Conservation (phyloP, 1,140 invertebrate genomes). For the Drosophila auraria region DNA sequence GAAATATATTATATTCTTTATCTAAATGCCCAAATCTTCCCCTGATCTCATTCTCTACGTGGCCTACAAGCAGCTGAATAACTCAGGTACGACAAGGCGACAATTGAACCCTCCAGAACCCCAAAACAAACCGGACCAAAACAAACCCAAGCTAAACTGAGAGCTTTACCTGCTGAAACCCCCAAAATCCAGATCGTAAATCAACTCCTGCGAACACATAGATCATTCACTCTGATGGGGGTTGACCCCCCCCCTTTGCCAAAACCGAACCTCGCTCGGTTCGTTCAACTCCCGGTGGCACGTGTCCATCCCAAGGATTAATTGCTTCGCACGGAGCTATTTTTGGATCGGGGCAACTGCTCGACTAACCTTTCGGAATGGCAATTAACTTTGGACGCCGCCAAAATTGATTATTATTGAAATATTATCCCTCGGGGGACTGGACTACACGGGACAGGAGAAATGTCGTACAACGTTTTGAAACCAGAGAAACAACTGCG, state of each 20-base stretch:
- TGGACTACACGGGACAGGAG: constrained; percentile 34
- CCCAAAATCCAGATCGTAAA: constrained; percentile 16
- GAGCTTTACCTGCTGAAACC: background rate
- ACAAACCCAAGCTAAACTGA: constrained; percentile 4
- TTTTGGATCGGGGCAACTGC: constrained; percentile 13
- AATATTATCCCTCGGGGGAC: constrained; percentile 25
- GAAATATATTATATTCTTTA: constrained; percentile 21
- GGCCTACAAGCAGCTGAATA: constrained; percentile 11
- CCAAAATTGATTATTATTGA: constrained; percentile 44
- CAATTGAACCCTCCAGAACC: constrained; percentile 13
- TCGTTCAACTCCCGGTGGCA: constrained; percentile 34
- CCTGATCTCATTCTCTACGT: constrained; percentile 24
- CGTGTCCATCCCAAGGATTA: constrained; percentile 24
- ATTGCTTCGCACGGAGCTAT: constrained; percentile 24
- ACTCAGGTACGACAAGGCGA: constrained; percentile 17
- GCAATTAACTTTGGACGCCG: constrained; percentile 34
- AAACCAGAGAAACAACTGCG: constrained; percentile 48
- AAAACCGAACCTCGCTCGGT: constrained; percentile 1
- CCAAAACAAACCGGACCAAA: constrained; percentile 9
- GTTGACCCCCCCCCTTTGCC: background rate
- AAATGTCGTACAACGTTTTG: constrained; percentile 40
- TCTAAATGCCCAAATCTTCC: constrained; percentile 14
- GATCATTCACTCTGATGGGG: constrained; percentile 14
- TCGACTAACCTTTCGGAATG: constrained; percentile 18
- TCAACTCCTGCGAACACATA: constrained; percentile 35